Percentiles rank a stretch among this genome's conserved stretches.
These are phyloP conservation scores for Troides aeacus DNA, from an alignment of 2,888 invertebrate species.

Conservation along the genomic window DNA sequence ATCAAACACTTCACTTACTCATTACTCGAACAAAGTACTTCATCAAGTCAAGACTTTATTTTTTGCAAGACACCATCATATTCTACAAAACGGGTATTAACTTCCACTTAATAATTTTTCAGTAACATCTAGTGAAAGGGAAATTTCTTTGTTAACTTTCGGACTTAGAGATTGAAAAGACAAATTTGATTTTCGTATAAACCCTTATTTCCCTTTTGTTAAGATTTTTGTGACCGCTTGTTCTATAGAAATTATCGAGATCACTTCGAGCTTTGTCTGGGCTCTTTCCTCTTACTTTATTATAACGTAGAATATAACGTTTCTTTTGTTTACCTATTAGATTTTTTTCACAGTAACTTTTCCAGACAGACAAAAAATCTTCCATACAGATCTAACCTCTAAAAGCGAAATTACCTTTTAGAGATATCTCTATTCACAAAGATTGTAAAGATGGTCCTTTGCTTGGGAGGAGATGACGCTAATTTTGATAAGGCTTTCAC, in stretches of 20 bases:
- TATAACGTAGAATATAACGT: not conserved
- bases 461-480: too few relatives aligned
- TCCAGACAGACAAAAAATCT: too few relatives aligned
- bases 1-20: too few relatives aligned
- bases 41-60: too few relatives aligned
- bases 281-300: not conserved
- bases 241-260: not conserved
- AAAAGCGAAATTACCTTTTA: too few relatives aligned
- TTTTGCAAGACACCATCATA: too few relatives aligned
- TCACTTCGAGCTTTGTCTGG: not conserved
- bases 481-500: too few relatives aligned
- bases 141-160: not conserved
- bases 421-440: too few relatives aligned
- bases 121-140: conserved; percentile 2
- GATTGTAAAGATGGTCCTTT: too few relatives aligned
- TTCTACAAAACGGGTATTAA: not conserved
- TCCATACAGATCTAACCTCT: too few relatives aligned
- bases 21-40: too few relatives aligned
- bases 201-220: not conserved
- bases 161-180: not conserved
- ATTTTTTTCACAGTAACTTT: too few relatives aligned
- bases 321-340: not conserved
- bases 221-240: not conserved
- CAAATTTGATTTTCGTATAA: conserved; percentile 5
- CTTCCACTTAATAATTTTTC: not conserved